A percentile compares a stretch with the other conserved stretches of the same genome.
These are phyloP conservation scores for Oreochromis aureus DNA, from an alignment of 2,113 vertebrate genomes.

Conservation along the genomic window DNA sequence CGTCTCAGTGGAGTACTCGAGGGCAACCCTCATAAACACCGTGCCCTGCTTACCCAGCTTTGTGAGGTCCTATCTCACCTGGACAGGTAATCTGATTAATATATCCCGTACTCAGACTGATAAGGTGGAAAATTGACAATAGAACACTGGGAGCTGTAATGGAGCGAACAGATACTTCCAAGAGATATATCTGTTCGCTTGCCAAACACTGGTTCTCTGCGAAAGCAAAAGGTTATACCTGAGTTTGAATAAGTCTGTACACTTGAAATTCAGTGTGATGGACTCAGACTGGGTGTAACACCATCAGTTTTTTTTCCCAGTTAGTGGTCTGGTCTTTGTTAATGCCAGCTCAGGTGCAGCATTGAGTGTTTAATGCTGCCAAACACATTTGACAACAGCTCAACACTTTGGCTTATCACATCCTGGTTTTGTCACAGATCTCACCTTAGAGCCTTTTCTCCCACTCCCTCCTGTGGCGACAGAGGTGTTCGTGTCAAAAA, in stretches of 20 bases:
- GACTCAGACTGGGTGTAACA: background rate
- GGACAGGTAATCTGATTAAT: conserved; percentile 77
- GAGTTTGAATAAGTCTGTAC: background rate
- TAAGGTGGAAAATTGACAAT: background rate
- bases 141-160: background rate
- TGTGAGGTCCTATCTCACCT: conserved; percentile 89
- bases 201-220: background rate
- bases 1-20: conserved; percentile 86
- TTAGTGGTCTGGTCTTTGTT: background rate
- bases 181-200: background rate
- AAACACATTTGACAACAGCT: background rate
- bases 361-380: background rate
- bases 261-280: background rate
- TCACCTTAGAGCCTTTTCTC: background rate
- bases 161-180: background rate
- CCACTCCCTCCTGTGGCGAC: background rate
- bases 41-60: conserved; percentile 82
- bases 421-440: background rate
- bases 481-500: background rate
- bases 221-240: background rate
- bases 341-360: background rate
- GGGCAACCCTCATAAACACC: conserved; percentile 87
- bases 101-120: background rate
- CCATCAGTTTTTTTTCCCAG: accelerated
- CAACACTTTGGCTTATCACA: background rate